phyloP scores from a whole-genome alignment of 2,797 vertebrate genomes.

The Florisuga fusca region DNA sequence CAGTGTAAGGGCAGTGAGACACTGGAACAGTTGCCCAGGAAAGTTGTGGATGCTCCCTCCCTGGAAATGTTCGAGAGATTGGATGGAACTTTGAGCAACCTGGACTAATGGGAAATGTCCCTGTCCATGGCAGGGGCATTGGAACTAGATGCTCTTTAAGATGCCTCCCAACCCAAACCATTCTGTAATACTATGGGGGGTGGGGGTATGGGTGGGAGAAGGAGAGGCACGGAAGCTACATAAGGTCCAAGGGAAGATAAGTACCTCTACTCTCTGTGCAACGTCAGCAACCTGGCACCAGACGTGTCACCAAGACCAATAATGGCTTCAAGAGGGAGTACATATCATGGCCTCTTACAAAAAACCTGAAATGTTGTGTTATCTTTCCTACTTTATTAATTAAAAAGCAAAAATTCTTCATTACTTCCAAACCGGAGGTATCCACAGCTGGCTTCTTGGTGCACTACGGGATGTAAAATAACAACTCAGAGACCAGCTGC shows the following conservation, averaged over 20 bases:
- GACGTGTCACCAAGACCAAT: background rate
- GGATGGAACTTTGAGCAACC: too few relatives aligned
- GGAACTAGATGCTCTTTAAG: too few relatives aligned
- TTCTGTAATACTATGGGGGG: background rate
- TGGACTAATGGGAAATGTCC: too few relatives aligned
- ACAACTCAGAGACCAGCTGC: background rate
- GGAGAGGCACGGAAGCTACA: background rate
- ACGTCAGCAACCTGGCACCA: background rate
- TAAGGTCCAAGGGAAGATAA: background rate
- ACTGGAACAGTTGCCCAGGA: too few relatives aligned
- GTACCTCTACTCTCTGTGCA: rapidly evolving
- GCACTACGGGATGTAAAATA: background rate
- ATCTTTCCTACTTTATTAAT: background rate
- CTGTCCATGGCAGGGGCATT: too few relatives aligned
- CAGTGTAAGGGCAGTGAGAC: too few relatives aligned
- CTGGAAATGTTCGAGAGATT: too few relatives aligned
- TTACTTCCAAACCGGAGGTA: background rate
- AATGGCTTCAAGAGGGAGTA: background rate
- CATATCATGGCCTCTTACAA: background rate
- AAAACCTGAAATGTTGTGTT: background rate
- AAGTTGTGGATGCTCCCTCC: too few relatives aligned
- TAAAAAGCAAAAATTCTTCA: background rate
- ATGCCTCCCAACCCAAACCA: too few relatives aligned
- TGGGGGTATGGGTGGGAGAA: background rate
- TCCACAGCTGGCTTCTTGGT: background rate